These are phyloP conservation scores for Nesospiza acunhae DNA, from an alignment of 2,113 vertebrate species.

Conservation along the genomic window DNA sequence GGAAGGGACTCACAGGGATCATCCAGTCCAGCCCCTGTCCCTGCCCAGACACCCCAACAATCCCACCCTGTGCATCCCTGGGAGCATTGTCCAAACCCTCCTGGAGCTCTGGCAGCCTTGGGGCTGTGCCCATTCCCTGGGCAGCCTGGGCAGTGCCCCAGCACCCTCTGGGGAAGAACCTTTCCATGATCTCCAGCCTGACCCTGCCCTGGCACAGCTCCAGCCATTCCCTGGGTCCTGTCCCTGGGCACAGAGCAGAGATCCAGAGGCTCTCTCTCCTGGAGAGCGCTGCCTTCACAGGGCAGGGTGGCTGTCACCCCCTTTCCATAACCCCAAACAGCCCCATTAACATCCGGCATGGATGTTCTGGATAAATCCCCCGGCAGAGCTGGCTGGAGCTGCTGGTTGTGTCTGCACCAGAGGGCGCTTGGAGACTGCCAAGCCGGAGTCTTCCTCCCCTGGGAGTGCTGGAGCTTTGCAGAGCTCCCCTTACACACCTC, in stretches of 20 bases:
- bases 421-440: constrained; percentile 60
- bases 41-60: not conserved
- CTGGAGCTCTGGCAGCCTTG: not conserved
- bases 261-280: not conserved
- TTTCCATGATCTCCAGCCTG: fast-evolving
- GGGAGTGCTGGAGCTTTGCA: not conserved
- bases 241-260: not conserved
- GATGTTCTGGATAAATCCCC: not conserved
- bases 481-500: not conserved
- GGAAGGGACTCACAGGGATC: not conserved
- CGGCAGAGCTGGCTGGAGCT: not conserved
- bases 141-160: not conserved
- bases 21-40: fast-evolving
- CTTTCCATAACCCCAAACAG: no score
- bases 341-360: fast-evolving
- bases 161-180: not conserved
- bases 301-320: not conserved
- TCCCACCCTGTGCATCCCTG: not conserved
- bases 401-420: constrained; percentile 26
- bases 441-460: not conserved
- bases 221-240: fast-evolving
- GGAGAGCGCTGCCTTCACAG: not conserved
- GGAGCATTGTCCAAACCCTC: fast-evolving
- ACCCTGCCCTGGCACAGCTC: not conserved
- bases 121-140: not conserved